These are phyloP conservation scores for Intellagama lesueurii DNA, from an alignment of 2,797 vertebrate species.

Conservation along the genomic window DNA sequence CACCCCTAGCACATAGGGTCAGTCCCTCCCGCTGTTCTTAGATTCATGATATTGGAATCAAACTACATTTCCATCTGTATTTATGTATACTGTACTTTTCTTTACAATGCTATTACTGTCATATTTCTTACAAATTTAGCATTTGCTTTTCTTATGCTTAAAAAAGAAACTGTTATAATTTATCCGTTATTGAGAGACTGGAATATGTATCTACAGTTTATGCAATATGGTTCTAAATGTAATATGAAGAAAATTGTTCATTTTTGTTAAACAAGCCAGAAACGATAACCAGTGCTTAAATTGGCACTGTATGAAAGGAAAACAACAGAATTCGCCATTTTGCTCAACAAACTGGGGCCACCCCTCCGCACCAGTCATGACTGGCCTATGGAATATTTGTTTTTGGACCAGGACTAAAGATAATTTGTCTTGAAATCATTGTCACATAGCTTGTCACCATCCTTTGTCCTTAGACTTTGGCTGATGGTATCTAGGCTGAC, in stretches of 20 bases:
- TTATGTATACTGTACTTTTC: no score
- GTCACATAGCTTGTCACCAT: not conserved
- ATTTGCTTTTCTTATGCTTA: not conserved
- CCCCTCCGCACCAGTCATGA: not conserved
- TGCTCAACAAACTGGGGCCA: not conserved
- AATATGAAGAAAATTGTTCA: not conserved
- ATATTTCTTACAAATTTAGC: no score
- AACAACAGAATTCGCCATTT: not conserved
- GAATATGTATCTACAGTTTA: conserved; percentile 14
- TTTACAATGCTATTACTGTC: no score
- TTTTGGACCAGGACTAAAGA: not conserved
- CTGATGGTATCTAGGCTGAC: not conserved
- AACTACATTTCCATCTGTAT: no score
- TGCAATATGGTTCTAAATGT: conserved; percentile 4
- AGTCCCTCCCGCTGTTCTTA: no score
- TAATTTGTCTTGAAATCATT: no score
- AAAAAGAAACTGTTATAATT: not conserved
- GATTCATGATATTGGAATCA: no score
- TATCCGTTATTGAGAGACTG: accelerated
- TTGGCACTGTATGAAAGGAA: not conserved
- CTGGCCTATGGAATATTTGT: not conserved
- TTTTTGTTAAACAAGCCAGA: conserved; percentile 11
- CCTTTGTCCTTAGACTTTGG: not conserved
- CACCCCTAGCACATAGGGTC: no score
- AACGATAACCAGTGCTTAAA: conserved; percentile 12